A percentile compares a stretch with the other conserved stretches of the same genome.
Evolutionary conservation across 1,140 invertebrate genomes (phyloP).

Genomic region (Bombus vancouverensis): DNA sequence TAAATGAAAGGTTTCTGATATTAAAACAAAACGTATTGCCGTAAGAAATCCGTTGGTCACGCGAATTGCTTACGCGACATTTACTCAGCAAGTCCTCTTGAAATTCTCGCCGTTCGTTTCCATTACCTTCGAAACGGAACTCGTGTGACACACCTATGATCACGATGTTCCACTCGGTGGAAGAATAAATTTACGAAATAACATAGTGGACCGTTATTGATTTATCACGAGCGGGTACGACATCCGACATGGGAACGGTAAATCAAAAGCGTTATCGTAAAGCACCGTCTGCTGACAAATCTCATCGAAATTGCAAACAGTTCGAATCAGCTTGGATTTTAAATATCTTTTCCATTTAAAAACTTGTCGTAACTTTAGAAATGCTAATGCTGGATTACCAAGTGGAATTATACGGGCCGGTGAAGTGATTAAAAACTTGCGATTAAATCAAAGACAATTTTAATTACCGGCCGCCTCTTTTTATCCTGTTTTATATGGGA

Average conservation of each 20-base stretch:
- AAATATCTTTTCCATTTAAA: conserved; percentile 35
- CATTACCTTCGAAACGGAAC: background rate
- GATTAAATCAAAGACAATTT: conserved; percentile 32
- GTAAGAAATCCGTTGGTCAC: conserved; percentile 52
- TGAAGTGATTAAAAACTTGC: conserved; percentile 25
- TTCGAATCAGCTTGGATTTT: conserved; percentile 21
- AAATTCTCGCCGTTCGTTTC: background rate
- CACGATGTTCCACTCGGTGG: background rate
- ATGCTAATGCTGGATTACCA: conserved; percentile 17
- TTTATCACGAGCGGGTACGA: conserved; percentile 7
- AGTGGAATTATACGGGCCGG: conserved; percentile 15
- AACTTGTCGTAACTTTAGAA: conserved; percentile 17
- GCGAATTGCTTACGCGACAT: conserved; percentile 38
- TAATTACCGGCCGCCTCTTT: background rate
- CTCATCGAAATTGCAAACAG: conserved; percentile 18
- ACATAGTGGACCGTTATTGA: conserved; percentile 4
- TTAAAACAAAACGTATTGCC: conserved; percentile 26
- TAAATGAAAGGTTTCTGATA: conserved; percentile 55
- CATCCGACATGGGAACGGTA: background rate
- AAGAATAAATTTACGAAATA: background rate
- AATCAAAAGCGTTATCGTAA: conserved; percentile 23
- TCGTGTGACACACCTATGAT: background rate
- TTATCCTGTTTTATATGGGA: background rate
- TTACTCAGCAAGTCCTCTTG: background rate
- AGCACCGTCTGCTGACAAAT: conserved; percentile 19